Evolutionary conservation across 2,797 vertebrate genomes (phyloP).

Genomic region (Eleutherodactylus coqui): DNA sequence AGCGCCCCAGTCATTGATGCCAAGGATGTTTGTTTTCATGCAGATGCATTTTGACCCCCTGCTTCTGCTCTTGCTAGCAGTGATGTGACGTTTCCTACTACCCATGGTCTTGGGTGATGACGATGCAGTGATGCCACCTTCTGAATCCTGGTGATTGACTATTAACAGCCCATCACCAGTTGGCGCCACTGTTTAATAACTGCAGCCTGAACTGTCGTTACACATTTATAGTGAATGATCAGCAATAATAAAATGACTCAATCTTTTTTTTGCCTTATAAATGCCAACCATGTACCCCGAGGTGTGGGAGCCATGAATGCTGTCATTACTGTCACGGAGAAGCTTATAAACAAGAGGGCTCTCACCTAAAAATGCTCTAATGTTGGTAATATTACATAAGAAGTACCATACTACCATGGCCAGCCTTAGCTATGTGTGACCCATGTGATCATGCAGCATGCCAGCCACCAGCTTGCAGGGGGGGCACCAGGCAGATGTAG

Average conservation of each 20-base stretch:
- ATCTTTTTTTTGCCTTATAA: not conserved
- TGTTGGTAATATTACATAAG: not conserved
- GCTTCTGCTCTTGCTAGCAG: not conserved
- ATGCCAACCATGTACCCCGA: not conserved
- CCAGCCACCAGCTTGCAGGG: too few relatives aligned
- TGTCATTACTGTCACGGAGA: not conserved
- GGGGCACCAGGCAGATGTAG: too few relatives aligned
- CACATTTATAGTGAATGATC: not conserved
- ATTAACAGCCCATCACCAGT: not conserved
- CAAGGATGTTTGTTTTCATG: constrained; percentile 63
- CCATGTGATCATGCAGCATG: too few relatives aligned
- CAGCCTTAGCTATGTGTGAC: too few relatives aligned
- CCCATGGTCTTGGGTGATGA: not conserved
- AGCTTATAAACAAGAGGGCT: not conserved
- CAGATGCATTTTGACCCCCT: not conserved
- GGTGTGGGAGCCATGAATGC: not conserved
- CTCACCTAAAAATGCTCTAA: not conserved
- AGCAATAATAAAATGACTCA: not conserved
- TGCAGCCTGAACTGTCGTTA: constrained; percentile 8
- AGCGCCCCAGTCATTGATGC: constrained; percentile 71
- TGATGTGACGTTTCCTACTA: too few relatives aligned
- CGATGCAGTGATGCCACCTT: not conserved
- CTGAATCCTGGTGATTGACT: not conserved
- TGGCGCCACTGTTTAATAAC: not conserved
- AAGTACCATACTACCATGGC: not conserved